These are phyloP conservation scores for Syngnathus typhle DNA, from an alignment of 2,113 vertebrate genomes.

Conservation along the genomic window DNA sequence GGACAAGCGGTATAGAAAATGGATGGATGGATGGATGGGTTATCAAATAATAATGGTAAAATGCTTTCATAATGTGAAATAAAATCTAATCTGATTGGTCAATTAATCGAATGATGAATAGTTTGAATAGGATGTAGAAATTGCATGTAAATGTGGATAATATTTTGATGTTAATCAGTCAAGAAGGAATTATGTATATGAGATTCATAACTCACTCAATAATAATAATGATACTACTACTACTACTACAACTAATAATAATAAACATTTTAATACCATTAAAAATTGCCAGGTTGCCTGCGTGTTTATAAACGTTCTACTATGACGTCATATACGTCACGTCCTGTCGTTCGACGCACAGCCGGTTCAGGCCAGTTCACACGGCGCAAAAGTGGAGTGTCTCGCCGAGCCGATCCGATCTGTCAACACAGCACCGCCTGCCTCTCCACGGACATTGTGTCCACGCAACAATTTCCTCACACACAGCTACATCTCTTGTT, in stretches of 20 bases:
- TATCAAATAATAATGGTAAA: no score
- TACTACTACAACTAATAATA: no score
- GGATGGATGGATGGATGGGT: no score
- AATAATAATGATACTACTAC: neutral
- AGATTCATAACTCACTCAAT: neutral
- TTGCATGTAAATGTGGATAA: no score
- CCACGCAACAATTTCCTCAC: constrained; percentile 20
- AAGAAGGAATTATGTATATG: no score
- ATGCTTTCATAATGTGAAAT: no score
- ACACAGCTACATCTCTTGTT: neutral
- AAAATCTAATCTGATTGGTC: no score
- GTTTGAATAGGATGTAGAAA: no score
- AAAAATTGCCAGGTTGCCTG: neutral
- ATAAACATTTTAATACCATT: no score
- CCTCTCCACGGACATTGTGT: neutral
- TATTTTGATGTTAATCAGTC: no score
- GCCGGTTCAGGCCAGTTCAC: constrained; percentile 68
- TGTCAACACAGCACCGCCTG: constrained; percentile 48
- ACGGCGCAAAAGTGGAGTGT: constrained; percentile 27
- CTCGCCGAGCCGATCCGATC: constrained; percentile 33
- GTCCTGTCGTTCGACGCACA: constrained; percentile 50
- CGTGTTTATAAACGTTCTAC: neutral
- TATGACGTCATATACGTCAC: constrained; percentile 50
- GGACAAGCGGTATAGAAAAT: no score
- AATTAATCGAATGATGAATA: no score